Base-by-base conservation (phyloP, 2,888 invertebrate genomes). In the Malthinus flaveolus region DNA sequence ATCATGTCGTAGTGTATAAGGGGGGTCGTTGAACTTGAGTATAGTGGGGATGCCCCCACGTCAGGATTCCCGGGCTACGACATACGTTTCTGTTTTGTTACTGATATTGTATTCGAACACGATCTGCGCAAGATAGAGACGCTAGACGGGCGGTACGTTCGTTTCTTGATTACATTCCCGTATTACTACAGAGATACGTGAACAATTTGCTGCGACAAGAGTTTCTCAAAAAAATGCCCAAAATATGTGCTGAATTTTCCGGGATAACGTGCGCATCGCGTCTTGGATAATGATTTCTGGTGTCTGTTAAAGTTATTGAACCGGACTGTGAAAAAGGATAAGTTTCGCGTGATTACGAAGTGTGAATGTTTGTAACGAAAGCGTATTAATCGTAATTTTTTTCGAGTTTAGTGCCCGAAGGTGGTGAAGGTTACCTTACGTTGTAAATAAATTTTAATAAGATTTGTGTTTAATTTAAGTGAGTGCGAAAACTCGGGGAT, bases 161-260 rank as follows among this genome's bases (percentile, higher is more conserved):
- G 39, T 52, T 52, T 53, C 52, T 53, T 60, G 54, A 56, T 67
- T 69, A 69, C 71, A 72, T 75, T 75, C 73, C 73, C 74, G 70
- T 71, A 74, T 73, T 76, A 75, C 72, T 72, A 72, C 74, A 76
- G 74, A 74, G 73, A 76, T 75, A 76, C 75, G 76, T 68, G 75
- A 73, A 75, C 73, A 74, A 77, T 75, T 76, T 73, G 76, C 74
- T 73, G 68, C 72, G 73, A 66, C 72, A 68, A 74, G 72, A 71
- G 76, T 76, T 75, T 73, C 75, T 68, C 71, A 76, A 76, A 76
- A 42, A 77, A 76, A 76, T 75, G 71, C 73, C 75, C 74, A 73
- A 75, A 76, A 75, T 75, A 71, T 70, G 68, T 66, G 67, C 63
- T 68, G 70, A 67, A 68, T 68, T 63, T 68, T 64, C 56, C 49